Conservation (phyloP, 92 coral and sea anemone genomes). For the Blastomussa wellsi region DNA sequence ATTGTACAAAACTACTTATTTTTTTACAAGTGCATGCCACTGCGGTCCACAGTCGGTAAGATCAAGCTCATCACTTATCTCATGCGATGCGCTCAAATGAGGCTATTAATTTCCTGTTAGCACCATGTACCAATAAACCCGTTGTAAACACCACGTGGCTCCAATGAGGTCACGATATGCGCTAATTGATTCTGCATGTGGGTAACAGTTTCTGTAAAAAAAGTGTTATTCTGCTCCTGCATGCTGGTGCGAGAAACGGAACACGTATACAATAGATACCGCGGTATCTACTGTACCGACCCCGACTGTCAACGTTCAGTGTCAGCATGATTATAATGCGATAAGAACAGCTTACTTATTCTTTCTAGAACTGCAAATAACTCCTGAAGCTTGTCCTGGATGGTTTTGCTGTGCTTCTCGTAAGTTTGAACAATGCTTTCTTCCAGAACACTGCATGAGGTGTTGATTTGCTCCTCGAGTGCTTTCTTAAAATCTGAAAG, state of each 20-base stretch:
- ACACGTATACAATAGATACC: not conserved
- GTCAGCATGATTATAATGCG: not conserved
- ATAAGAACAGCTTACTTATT: constrained; percentile 71
- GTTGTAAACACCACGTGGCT: not conserved
- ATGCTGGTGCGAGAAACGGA: not conserved
- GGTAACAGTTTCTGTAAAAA: not conserved
- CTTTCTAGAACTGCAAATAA: constrained; percentile 87
- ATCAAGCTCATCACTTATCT: constrained; percentile 16
- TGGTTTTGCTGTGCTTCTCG: constrained; percentile 79
- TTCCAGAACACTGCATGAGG: constrained; percentile 82
- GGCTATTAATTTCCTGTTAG: constrained; percentile 13
- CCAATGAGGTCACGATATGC: not conserved
- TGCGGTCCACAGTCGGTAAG: constrained; percentile 5
- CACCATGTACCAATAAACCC: not conserved
- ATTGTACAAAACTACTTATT: not conserved
- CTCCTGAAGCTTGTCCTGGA: constrained; percentile 93
- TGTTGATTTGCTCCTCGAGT: constrained; percentile 79
- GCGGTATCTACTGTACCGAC: too few species aligned
- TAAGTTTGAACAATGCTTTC: constrained; percentile 90
- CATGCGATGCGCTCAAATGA: not conserved
- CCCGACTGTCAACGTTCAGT: not conserved
- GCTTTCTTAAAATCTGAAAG: constrained; percentile 81
- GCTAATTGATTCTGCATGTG: not conserved
- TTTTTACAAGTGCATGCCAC: too few species aligned
- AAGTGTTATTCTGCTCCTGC: not conserved